Percentiles rank a stretch among this genome's conserved stretches.
Conservation (phyloP, 1,140 invertebrate species). For the Cherax quadricarinatus region DNA sequence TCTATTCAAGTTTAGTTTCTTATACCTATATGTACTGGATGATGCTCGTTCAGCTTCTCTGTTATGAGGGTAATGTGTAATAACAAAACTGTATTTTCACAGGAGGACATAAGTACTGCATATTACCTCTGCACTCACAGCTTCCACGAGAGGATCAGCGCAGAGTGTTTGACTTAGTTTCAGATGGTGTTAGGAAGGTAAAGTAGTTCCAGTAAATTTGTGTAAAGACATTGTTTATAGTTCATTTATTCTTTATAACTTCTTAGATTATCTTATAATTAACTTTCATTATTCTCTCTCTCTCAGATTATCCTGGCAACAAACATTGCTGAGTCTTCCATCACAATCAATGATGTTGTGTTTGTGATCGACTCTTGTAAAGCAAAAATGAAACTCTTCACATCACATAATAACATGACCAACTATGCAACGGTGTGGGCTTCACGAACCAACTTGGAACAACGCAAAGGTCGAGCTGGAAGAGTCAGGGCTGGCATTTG, state of each 20-base stretch:
- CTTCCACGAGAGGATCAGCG: constrained; percentile 93
- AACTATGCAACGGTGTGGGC: constrained; percentile 97
- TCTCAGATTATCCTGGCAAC: constrained; percentile 89
- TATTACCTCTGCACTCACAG: constrained; percentile 93
- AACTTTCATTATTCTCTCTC: not conserved
- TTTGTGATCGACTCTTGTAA: constrained; percentile 97
- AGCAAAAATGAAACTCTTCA: constrained; percentile 96
- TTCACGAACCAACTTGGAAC: constrained; percentile 92
- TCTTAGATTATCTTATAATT: too few relatives aligned
- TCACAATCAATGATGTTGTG: constrained; percentile 97
- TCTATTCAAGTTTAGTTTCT: too few relatives aligned
- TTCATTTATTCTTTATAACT: too few relatives aligned
- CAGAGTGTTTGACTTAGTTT: constrained; percentile 89
- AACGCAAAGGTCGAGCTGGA: constrained; percentile 94
- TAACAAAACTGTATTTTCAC: not conserved
- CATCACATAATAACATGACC: constrained; percentile 96
- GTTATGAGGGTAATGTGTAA: too few relatives aligned
- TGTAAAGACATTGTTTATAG: too few relatives aligned
- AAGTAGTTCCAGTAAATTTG: too few relatives aligned
- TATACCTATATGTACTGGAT: too few relatives aligned
- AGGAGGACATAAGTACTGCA: constrained; percentile 79
- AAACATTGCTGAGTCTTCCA: constrained; percentile 95
- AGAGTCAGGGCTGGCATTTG: constrained; percentile 91
- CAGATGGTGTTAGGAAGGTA: constrained; percentile 84
- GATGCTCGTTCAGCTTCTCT: too few relatives aligned